phyloP scores from a whole-genome alignment of 2,797 vertebrate species.

The Phoxinus dragarum region DNA sequence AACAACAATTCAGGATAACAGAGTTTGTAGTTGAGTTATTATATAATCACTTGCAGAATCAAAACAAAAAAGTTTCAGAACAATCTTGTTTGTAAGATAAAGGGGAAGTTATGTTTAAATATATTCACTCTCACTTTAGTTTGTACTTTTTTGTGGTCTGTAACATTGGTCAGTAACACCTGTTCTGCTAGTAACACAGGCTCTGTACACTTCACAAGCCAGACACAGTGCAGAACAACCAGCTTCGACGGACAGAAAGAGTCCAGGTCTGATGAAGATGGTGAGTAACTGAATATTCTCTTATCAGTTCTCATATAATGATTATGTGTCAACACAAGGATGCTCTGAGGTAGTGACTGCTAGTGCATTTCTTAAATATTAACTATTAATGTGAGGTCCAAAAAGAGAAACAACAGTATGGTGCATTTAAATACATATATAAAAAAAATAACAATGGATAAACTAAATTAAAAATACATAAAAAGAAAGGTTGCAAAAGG shows the following conservation, averaged over 20 bases:
- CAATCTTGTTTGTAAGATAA: constrained; percentile 53
- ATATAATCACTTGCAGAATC: background rate
- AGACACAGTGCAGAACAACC: background rate
- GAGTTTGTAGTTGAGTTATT: background rate
- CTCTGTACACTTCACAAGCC: background rate
- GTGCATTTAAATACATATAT: background rate
- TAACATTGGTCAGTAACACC: constrained; percentile 35
- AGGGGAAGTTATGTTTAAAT: constrained; percentile 75
- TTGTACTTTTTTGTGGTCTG: constrained; percentile 66
- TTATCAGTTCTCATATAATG: background rate
- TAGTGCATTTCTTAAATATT: too few species aligned
- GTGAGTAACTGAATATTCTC: background rate
- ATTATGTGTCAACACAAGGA: background rate
- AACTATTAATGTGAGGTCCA: background rate
- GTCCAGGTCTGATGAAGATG: background rate
- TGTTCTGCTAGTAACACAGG: constrained; percentile 23
- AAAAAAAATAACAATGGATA: background rate
- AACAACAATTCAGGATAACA: too few species aligned
- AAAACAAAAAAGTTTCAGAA: background rate
- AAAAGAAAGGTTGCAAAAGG: too few species aligned
- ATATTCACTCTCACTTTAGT: constrained; percentile 67
- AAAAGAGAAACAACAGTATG: background rate
- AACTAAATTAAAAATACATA: background rate
- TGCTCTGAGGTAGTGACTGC: background rate
- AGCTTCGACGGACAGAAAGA: background rate